A percentile compares a stretch with the other conserved stretches of the same genome.
Evolutionary conservation across 2,888 invertebrate genomes (phyloP).

Genomic region (Branchellion lobata): DNA sequence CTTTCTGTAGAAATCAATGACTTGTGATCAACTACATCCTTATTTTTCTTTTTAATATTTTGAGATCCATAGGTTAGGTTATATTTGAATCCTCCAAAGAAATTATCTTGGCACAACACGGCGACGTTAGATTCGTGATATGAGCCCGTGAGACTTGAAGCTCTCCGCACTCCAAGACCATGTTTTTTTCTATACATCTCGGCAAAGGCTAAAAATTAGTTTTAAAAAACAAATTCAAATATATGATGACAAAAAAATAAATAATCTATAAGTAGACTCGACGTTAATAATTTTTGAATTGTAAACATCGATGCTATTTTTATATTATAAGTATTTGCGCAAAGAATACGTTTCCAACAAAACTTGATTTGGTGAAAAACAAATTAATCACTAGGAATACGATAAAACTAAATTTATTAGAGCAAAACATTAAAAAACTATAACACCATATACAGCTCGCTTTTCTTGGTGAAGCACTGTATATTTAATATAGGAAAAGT

Average conservation of each 20-base stretch:
- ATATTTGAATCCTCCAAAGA: constrained; percentile 31
- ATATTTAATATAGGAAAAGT: too few relatives aligned
- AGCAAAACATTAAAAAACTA: too few relatives aligned
- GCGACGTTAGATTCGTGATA: constrained; percentile 56
- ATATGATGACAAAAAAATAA: too few relatives aligned
- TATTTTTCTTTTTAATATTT: not conserved
- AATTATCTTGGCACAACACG: constrained; percentile 49
- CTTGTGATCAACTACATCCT: not conserved
- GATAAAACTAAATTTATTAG: too few relatives aligned
- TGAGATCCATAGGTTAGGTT: constrained; percentile 4
- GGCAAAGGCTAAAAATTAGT: not conserved
- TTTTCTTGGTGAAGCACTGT: too few relatives aligned
- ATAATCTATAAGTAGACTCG: not conserved
- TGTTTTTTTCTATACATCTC: constrained; percentile 55
- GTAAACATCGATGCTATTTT: not conserved
- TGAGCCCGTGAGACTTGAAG: constrained; percentile 55
- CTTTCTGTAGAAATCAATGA: not conserved
- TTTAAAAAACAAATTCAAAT: too few relatives aligned
- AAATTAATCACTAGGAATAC: too few relatives aligned
- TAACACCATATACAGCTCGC: too few relatives aligned
- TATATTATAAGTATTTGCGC: too few relatives aligned
- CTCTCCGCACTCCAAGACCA: constrained; percentile 56
- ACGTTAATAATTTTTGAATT: not conserved
- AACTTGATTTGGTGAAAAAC: too few relatives aligned
- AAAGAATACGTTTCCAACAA: too few relatives aligned